Evolutionary conservation across 2,113 vertebrate species (phyloP).

Genomic region (Pteropus alecto): DNA sequence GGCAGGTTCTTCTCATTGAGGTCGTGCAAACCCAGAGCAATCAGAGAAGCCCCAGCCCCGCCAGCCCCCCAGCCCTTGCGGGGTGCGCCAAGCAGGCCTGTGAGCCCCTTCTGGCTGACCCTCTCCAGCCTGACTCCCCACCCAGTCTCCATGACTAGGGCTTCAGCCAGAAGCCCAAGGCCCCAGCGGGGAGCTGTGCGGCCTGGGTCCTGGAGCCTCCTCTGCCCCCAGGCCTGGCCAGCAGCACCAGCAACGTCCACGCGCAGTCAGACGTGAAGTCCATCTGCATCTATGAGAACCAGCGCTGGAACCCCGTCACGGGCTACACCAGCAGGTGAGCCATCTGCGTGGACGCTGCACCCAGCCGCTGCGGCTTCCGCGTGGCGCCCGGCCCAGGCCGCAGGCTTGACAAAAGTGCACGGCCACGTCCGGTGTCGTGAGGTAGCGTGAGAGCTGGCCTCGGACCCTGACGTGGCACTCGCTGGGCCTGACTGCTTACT

Average conservation of each 20-base stretch:
- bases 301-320: constrained; percentile 97
- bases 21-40: neutral
- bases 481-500: neutral
- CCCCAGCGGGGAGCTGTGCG: rapidly evolving
- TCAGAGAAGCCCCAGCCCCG: neutral
- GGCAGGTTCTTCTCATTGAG: rapidly evolving
- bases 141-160: neutral
- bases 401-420: rapidly evolving
- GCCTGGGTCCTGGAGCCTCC: neutral
- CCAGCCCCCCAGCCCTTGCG: rapidly evolving
- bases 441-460: neutral
- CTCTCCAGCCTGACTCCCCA: rapidly evolving
- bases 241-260: constrained; percentile 92
- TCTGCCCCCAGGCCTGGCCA: constrained; percentile 85
- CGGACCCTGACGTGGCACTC: rapidly evolving
- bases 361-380: neutral
- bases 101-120: neutral
- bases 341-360: rapidly evolving
- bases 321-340: constrained; percentile 91
- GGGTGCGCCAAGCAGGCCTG: neutral
- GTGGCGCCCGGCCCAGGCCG: neutral
- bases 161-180: neutral
- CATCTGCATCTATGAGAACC: constrained; percentile 96
- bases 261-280: constrained; percentile 93
- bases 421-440: rapidly evolving